phyloP scores from a whole-genome alignment of 2,888 invertebrate genomes.

The Willowsia nigromaculata region DNA sequence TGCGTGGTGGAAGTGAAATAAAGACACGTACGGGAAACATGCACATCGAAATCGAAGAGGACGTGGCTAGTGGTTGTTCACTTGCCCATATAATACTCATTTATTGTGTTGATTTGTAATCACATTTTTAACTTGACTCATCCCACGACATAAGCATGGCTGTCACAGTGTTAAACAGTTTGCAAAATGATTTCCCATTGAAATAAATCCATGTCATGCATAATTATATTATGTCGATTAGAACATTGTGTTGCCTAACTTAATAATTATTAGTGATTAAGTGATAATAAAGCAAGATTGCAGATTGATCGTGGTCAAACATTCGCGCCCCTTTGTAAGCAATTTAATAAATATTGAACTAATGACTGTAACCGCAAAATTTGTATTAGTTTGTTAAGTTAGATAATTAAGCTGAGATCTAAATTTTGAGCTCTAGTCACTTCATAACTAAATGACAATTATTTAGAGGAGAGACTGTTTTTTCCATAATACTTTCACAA shows the following conservation, averaged over 20 bases:
- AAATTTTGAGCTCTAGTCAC: too few species aligned
- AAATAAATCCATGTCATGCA: too few species aligned
- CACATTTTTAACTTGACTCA: not conserved
- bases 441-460: not conserved
- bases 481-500: not conserved
- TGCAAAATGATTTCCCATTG: too few species aligned
- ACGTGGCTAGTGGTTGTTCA: not conserved
- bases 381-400: too few species aligned
- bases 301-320: not conserved
- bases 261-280: not conserved
- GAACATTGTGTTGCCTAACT: not conserved
- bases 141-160: too few species aligned
- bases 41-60: not conserved
- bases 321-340: not conserved
- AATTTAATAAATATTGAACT: too few species aligned
- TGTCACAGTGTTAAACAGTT: too few species aligned
- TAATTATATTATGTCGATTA: not conserved
- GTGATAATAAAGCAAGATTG: not conserved
- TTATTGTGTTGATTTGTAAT: not conserved
- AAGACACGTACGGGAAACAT: constrained; percentile 12
- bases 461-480: not conserved
- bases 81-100: not conserved
- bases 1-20: not conserved
- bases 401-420: too few species aligned
- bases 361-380: too few species aligned